Evolutionary conservation across 2,113 vertebrate species (phyloP), one percentile per base, ranked within the genome.

Genomic region (Xiphophorus couchianus): DNA sequence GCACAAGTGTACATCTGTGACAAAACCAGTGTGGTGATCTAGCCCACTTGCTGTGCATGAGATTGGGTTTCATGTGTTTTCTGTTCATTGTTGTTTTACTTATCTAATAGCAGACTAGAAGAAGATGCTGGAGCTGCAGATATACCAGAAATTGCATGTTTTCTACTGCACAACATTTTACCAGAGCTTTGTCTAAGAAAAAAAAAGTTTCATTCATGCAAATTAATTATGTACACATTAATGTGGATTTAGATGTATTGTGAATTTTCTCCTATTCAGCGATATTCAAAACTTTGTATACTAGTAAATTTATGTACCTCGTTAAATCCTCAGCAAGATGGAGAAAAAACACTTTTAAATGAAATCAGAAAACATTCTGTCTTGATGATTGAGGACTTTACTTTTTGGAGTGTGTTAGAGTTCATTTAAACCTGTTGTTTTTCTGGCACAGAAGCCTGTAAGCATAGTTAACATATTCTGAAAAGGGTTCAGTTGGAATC

Each of bases 71-170:
- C 63, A 44, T 27, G 69, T 27, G n/a, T 77, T 69, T 35, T 35
- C 67, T 73, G 76, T 66, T 88, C 84, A 82, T 86, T 79, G 84
- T 65, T 81, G 74, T 86, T 82, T 44, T 44, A 87, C 74, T 62
- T 17, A 69, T 71, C 80, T 58, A 37, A 37, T 35, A 30, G 74
- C 3, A 28, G 65, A 74, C n/a, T 25, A 27, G 42, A 73, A 67
- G 63, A 62, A 81, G 35, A 76, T 7, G 25, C 66, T 31, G 64
- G 27, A 69, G 64, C 66, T 67, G 65, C 51, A 1, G 2, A 76
- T 13, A 13, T 58, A 64, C n/a, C 66, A 64, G 69, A 51, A 54
- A 58, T 62, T 27, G 0, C 69, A 74, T 28, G 66, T 39, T 28
- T 25, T 72, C 62, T 11, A 19, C 71, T 58, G 11, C 15, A 35